Base-by-base conservation (phyloP, 2,888 invertebrate genomes). In the Conchocele bisecta region DNA sequence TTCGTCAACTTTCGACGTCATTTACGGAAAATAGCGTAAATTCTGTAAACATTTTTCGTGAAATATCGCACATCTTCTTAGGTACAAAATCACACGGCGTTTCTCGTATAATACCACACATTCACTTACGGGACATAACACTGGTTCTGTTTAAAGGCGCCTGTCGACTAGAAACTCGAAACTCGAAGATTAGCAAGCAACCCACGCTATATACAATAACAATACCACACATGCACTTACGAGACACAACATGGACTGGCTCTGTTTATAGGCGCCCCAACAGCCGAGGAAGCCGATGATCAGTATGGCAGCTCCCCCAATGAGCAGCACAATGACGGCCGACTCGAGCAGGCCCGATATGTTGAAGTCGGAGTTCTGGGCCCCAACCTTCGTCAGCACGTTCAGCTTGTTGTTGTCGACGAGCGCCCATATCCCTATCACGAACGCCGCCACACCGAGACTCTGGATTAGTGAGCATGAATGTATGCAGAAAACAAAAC, bases 381-480 rank as follows among this genome's bases (percentile, higher is more conserved):
- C 77, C 2, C 77, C 77, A 5, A 77, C 50, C 29, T 73, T 73
- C 1, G 77, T 64, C 31, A 77, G 57, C 1, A 73, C 73, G 22
- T 69, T 66, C 70, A 77, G 51, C 46, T 77, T 77, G 57, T 73
- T 77, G 44, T 77, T 77, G 51, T 77, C 77, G 4, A 64, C 77
- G 4, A 70, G 46, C 0, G 73, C 70, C 77, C 77, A 77, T 77
- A 77, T 70, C 60, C 77, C 77, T 1, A 77, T 28, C 6, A 57
- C 77, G 42, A 77, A 67, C 5, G 77, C 77, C 11, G 70, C 77
- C 3, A 67, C 70, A 24, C 77, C 77, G 6, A 77, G 42, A 13
- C 73, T 6, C 77, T 77, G 60, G 3, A n/a, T n/a, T n/a, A n/a
- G n/a, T n/a, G n/a, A n/a, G n/a, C n/a, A n/a, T n/a, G n/a, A n/a